phyloP scores from a whole-genome alignment of 2,888 invertebrate genomes.

The Dryadula phaetusa region DNA sequence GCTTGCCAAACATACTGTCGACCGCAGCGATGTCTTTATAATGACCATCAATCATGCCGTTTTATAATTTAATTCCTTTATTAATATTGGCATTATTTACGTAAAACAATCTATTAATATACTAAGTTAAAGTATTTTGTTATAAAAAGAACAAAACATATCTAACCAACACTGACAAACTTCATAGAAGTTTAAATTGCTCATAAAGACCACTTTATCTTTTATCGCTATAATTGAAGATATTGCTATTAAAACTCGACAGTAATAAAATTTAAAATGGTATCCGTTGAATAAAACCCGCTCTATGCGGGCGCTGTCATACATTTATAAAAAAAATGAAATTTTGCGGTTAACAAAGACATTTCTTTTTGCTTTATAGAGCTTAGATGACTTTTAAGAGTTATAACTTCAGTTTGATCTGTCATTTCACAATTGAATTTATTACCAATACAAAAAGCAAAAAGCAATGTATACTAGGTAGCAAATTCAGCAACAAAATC shows the following conservation, averaged over 20 bases:
- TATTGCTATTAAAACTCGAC: conserved; percentile 57
- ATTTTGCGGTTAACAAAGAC: conserved; percentile 37
- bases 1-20: conserved; percentile 50
- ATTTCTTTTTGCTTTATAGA: conserved; percentile 2
- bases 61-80: conserved; percentile 17
- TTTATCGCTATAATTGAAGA: conserved; percentile 49
- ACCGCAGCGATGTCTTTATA: conserved; percentile 47
- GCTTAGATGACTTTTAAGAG: background rate
- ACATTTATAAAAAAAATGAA: conserved; percentile 53
- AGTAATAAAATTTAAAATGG: conserved; percentile 65
- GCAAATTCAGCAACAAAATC: conserved; percentile 47
- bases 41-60: conserved; percentile 38
- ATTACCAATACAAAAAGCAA: conserved; percentile 1
- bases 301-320: conserved; percentile 67
- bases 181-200: conserved; percentile 27
- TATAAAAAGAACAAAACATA: background rate
- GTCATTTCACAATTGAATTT: background rate
- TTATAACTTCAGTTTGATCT: background rate
- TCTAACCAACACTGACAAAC: conserved; percentile 13
- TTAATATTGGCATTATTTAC: background rate
- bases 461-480: background rate
- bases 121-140: conserved; percentile 2
- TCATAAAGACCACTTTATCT: conserved; percentile 31
- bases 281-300: conserved; percentile 56
- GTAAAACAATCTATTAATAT: background rate